Evolutionary conservation across 2,888 invertebrate species (phyloP), one percentile per base, ranked within the genome.

Genomic region (Mystacides longicornis): DNA sequence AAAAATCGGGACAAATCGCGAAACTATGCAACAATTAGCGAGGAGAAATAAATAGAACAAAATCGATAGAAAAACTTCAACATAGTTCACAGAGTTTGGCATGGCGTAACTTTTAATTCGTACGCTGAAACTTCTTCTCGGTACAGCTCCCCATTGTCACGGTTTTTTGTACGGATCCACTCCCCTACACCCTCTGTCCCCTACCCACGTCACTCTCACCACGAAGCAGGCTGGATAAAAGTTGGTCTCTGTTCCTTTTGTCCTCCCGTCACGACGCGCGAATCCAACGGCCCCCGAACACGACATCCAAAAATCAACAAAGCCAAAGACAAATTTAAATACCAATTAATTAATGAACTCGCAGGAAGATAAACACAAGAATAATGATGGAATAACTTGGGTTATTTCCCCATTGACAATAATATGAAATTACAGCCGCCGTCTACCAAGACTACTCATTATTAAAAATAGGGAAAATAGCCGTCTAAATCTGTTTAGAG

Each of bases 291-390:
- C 14, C 16, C 37, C 7, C n/a, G 37, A 37, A 37, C 37, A 37
- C n/a, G 16, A 37, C n/a, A 37, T 37, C 16, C 37, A 3, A 4
- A 16, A 37, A 37, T 37, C 37, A 37, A 37, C 37, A 37, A 37
- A 37, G 3, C 37, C n/a, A 37, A 37, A 37, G 37, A 37, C 37
- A 37, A 37, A 37, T 37, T 37, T 37, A 37, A 37, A 37, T 37
- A 37, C 37, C 37, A 14, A 37, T 37, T 37, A 37, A 37, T 37
- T 37, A n/a, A 37, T 37, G 14, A 16, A 37, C 37, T 37, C 16
- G 14, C n/a, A 16, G 16, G 3, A 37, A 37, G 37, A 37, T 14
- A 37, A 37, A 37, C 14, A 37, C 14, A 37, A 37, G 14, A 37
- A 37, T 37, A 37, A 37, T 14, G 37, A 37, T 3, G 5, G 27